Evolutionary conservation across 2,113 vertebrate species (phyloP).

Genomic region (Planiliza haematocheilus): DNA sequence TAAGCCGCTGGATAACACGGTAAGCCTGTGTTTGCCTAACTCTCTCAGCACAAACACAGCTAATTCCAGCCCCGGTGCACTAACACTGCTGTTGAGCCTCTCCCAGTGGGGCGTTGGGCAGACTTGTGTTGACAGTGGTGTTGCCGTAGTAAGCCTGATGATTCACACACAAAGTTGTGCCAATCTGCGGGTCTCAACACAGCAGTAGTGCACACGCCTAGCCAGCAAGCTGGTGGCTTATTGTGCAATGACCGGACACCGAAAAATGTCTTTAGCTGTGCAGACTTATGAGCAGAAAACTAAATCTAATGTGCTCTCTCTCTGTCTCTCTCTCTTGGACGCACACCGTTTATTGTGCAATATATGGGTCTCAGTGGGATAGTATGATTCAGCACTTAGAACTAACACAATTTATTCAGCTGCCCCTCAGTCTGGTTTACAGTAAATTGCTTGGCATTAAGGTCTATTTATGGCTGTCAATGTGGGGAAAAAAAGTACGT

Average conservation of each 20-base stretch:
- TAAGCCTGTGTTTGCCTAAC: slow-evolving; percentile 58
- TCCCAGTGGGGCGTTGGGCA: slow-evolving; percentile 56
- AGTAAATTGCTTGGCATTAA: slow-evolving; percentile 29
- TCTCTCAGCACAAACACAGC: slow-evolving; percentile 46
- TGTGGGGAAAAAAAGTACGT: not conserved
- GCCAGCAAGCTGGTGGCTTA: slow-evolving; percentile 15
- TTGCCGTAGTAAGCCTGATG: slow-evolving; percentile 55
- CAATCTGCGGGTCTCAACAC: slow-evolving; percentile 59
- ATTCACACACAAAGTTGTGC: slow-evolving; percentile 61
- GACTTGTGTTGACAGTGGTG: slow-evolving; percentile 62
- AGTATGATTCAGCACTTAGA: slow-evolving; percentile 45
- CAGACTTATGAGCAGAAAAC: slow-evolving; percentile 16
- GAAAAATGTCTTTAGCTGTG: slow-evolving; percentile 5
- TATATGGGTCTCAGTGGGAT: slow-evolving; percentile 35
- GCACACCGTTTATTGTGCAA: slow-evolving; percentile 42
- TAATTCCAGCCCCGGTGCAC: slow-evolving; percentile 42
- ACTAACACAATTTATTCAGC: slow-evolving; percentile 44
- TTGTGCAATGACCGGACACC: slow-evolving; percentile 39
- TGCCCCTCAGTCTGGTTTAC: slow-evolving; percentile 34
- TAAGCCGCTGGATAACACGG: slow-evolving; percentile 40
- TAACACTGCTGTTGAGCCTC: slow-evolving; percentile 37
- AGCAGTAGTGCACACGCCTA: slow-evolving; percentile 39
- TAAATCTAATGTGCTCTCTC: not conserved
- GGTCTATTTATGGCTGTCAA: slow-evolving; percentile 29
- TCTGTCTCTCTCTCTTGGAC: not conserved